Conservation (phyloP, 2,888 invertebrate species). For the Terebella lapidaria region DNA sequence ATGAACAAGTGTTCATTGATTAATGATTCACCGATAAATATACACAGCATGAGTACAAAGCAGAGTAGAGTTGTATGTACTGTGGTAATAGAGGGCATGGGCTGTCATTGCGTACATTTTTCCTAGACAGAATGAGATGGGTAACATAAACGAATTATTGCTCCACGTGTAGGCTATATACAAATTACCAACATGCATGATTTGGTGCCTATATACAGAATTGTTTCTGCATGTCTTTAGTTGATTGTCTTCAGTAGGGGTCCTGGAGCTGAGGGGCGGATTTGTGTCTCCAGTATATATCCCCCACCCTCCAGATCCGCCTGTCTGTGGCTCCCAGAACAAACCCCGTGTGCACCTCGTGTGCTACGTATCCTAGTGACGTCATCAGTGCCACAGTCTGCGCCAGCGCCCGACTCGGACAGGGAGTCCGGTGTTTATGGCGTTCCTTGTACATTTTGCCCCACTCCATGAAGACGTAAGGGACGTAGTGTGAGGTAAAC, state of each 20-base stretch:
- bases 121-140: too few relatives aligned
- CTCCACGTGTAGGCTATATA: too few relatives aligned
- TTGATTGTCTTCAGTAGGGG: not conserved
- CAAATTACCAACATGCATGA: too few relatives aligned
- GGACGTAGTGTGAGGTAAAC: constrained; percentile 29
- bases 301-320: constrained; percentile 29
- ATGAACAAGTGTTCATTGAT: too few relatives aligned
- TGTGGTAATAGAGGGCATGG: too few relatives aligned
- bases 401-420: constrained; percentile 24
- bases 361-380: constrained; percentile 26
- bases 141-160: too few relatives aligned
- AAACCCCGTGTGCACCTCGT: constrained; percentile 23
- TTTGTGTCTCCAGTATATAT: constrained; percentile 31
- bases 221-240: too few relatives aligned
- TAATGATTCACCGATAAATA: too few relatives aligned
- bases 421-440: constrained; percentile 27
- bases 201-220: too few relatives aligned
- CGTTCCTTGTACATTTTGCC: constrained; percentile 32
- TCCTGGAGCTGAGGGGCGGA: constrained; percentile 7
- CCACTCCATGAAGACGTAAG: constrained; percentile 44
- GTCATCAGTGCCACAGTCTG: constrained; percentile 23
- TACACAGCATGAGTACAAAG: too few relatives aligned
- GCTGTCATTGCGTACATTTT: too few relatives aligned
- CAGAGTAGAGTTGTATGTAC: too few relatives aligned
- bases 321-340: constrained; percentile 23